Conservation (phyloP, 2,888 invertebrate genomes). For the Dolichomitus sp. region DNA sequence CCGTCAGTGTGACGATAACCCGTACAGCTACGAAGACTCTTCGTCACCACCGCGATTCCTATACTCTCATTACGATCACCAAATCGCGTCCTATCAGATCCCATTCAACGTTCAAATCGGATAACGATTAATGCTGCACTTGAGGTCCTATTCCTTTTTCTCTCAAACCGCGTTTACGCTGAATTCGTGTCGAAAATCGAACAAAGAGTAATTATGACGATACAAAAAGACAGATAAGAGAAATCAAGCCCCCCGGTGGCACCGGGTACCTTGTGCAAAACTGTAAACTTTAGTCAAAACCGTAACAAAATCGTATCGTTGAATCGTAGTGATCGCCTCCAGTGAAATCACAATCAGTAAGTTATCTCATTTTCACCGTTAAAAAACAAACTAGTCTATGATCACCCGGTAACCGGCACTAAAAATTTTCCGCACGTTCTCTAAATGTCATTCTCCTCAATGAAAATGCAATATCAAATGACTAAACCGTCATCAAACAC, state of each 20-base stretch:
- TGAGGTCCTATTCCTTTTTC: neutral
- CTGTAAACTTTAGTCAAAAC: neutral
- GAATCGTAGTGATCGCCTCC: neutral
- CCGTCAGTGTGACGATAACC: constrained; percentile 62
- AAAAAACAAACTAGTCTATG: neutral
- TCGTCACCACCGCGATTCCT: constrained; percentile 20
- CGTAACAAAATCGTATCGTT: neutral
- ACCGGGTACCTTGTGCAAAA: constrained; percentile 8
- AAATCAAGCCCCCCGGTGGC: neutral
- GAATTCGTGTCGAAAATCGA: neutral
- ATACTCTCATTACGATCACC: constrained; percentile 44
- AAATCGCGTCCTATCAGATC: constrained; percentile 40
- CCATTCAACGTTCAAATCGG: constrained; percentile 49
- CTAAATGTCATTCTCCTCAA: constrained; percentile 4
- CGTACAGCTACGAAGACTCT: constrained; percentile 22
- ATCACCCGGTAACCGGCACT: neutral
- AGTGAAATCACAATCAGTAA: neutral
- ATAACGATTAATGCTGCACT: neutral
- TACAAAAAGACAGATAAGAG: neutral
- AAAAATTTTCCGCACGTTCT: neutral
- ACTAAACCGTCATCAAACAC: neutral
- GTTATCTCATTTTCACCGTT: neutral
- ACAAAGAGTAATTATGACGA: neutral
- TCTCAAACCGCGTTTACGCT: neutral
- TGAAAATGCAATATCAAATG: neutral